These are phyloP conservation scores for Gibbula magus DNA, from an alignment of 2,888 invertebrate genomes.

Conservation along the genomic window DNA sequence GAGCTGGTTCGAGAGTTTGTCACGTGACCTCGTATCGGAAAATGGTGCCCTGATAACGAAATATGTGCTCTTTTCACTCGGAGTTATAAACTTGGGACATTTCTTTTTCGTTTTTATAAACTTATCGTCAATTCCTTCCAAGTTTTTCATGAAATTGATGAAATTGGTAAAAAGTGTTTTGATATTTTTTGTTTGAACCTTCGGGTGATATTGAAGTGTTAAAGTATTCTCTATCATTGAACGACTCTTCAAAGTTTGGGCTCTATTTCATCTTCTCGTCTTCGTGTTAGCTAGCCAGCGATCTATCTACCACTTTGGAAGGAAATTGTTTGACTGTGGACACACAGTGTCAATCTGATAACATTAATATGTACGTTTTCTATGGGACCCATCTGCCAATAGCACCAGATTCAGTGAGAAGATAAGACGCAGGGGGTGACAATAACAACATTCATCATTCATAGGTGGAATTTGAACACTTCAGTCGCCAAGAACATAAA, in stretches of 20 bases:
- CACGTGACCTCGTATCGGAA: not conserved
- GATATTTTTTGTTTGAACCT: not conserved
- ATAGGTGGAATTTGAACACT: too few relatives aligned
- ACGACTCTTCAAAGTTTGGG: not conserved
- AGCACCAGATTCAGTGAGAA: too few relatives aligned
- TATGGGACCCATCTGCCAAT: too few relatives aligned
- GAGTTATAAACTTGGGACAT: not conserved
- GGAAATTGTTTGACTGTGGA: too few relatives aligned
- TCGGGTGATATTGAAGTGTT: not conserved
- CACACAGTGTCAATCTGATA: too few relatives aligned
- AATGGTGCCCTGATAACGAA: not conserved
- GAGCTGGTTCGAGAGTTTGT: not conserved
- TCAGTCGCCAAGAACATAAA: too few relatives aligned
- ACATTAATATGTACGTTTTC: too few relatives aligned
- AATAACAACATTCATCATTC: too few relatives aligned
- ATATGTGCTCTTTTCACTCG: constrained; percentile 3
- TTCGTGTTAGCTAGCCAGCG: not conserved
- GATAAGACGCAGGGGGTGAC: too few relatives aligned
- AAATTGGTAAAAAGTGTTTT: not conserved
- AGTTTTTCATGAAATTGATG: not conserved
- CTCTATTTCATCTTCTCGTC: not conserved
- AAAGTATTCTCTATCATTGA: not conserved
- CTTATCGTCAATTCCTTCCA: not conserved
- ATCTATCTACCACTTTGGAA: too few relatives aligned
- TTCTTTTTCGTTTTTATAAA: not conserved